Conservation (phyloP, 2,113 vertebrate species). For the Fregetta grallaria region DNA sequence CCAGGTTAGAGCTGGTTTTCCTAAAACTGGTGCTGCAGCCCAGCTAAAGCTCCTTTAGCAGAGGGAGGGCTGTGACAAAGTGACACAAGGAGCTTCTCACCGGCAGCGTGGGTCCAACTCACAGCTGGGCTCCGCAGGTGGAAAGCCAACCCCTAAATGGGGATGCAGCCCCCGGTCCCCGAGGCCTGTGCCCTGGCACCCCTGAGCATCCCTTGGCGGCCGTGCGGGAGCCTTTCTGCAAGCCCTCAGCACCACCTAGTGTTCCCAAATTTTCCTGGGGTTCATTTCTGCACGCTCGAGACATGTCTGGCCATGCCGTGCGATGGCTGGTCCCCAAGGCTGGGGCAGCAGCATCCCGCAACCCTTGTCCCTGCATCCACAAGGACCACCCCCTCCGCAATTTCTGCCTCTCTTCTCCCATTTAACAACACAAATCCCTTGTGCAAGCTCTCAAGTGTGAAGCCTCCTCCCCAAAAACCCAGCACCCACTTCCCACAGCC, state of each 20-base stretch:
- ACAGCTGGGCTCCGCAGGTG: neutral
- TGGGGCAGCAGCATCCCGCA: neutral
- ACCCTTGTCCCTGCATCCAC: neutral
- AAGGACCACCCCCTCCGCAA: fast-evolving
- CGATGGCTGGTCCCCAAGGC: fast-evolving
- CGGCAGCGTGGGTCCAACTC: fast-evolving
- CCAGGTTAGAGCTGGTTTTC: neutral
- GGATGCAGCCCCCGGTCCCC: fast-evolving
- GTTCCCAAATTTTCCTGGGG: neutral
- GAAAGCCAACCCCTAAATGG: neutral
- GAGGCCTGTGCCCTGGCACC: neutral
- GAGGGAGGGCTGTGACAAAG: neutral
- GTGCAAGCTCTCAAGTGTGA: neutral
- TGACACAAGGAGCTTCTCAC: neutral
- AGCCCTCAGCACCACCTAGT: conserved; percentile 58
- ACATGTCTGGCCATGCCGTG: fast-evolving
- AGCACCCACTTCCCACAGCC: neutral
- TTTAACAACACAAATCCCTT: neutral
- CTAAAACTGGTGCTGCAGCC: neutral
- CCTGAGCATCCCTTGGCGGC: neutral
- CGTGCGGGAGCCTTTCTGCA: neutral
- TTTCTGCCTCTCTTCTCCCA: neutral
- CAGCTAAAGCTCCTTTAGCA: neutral
- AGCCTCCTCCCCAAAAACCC: neutral
- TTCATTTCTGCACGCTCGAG: neutral